These are phyloP conservation scores for Zaprionus capensis DNA, from an alignment of 1,140 invertebrate species.

Conservation along the genomic window DNA sequence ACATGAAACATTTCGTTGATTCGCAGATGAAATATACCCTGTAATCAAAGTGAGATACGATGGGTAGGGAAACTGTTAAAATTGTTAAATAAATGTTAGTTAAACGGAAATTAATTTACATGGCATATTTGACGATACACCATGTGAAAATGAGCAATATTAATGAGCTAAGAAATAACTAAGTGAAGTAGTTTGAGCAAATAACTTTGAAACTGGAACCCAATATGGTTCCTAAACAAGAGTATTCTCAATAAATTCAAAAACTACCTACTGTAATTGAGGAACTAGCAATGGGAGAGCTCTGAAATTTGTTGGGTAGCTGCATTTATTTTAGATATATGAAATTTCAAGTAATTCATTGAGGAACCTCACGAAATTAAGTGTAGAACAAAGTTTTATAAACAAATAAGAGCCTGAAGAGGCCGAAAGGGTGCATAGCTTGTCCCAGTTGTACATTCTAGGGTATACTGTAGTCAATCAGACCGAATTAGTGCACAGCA, in stretches of 20 bases:
- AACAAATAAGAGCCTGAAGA: no score
- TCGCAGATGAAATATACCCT: slow-evolving; percentile 6
- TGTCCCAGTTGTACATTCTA: neutral
- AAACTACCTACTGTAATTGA: no score
- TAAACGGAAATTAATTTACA: neutral
- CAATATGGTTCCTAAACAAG: no score
- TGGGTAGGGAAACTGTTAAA: neutral
- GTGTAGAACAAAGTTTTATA: neutral
- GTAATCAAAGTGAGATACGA: neutral
- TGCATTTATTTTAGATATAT: neutral
- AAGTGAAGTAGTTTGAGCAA: no score
- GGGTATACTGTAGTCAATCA: neutral
- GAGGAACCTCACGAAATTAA: neutral
- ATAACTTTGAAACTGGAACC: no score
- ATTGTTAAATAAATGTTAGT: no score
- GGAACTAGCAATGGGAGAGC: no score
- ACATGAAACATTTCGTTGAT: slow-evolving; percentile 19
- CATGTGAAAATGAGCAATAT: no score
- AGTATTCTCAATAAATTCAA: no score
- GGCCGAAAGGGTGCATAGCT: no score
- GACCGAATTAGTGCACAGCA: neutral
- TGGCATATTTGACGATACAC: no score
- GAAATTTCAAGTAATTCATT: neutral
- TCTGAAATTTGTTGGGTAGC: neutral
- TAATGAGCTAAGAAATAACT: no score